Conservation (phyloP, 2,888 invertebrate genomes). For the Monopis laevigella region DNA sequence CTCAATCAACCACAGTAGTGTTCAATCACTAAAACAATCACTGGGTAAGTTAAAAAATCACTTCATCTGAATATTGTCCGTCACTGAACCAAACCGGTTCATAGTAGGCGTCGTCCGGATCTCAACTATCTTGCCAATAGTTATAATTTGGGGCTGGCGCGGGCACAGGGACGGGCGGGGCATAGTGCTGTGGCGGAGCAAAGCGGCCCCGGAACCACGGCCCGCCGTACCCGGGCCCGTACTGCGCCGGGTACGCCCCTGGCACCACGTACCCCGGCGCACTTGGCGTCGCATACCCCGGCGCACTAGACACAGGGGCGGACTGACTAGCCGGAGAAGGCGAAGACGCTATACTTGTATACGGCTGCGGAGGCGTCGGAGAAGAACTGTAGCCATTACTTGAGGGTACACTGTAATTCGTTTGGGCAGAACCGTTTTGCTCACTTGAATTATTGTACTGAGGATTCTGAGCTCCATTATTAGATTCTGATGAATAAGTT, state of each 20-base stretch:
- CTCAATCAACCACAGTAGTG: not conserved
- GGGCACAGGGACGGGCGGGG: conserved; percentile 44
- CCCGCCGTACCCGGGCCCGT: conserved; percentile 45
- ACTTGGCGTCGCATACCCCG: conserved; percentile 46
- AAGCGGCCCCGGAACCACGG: conserved; percentile 37
- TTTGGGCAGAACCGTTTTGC: not conserved
- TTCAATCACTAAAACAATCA: not conserved
- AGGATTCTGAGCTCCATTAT: conserved; percentile 27
- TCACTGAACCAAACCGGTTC: conserved; percentile 14
- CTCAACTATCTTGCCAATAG: conserved; percentile 62
- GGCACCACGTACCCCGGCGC: conserved; percentile 47
- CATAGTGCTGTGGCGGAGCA: conserved; percentile 29
- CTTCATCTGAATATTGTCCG: not conserved
- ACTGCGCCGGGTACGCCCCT: conserved; percentile 40
- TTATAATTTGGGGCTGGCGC: conserved; percentile 51
- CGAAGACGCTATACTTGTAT: conserved; percentile 34
- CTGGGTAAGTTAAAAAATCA: not conserved
- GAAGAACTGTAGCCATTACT: conserved; percentile 25
- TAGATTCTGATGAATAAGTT: conserved; percentile 16
- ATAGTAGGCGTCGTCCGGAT: conserved; percentile 29
- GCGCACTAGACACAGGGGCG: conserved; percentile 19
- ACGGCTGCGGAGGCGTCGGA: conserved; percentile 39
- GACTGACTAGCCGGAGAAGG: conserved; percentile 28
- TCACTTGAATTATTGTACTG: conserved; percentile 1
- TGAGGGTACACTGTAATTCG: not conserved